Base-by-base conservation (phyloP, 2,888 invertebrate genomes). In the Hoplodrina blanda region DNA sequence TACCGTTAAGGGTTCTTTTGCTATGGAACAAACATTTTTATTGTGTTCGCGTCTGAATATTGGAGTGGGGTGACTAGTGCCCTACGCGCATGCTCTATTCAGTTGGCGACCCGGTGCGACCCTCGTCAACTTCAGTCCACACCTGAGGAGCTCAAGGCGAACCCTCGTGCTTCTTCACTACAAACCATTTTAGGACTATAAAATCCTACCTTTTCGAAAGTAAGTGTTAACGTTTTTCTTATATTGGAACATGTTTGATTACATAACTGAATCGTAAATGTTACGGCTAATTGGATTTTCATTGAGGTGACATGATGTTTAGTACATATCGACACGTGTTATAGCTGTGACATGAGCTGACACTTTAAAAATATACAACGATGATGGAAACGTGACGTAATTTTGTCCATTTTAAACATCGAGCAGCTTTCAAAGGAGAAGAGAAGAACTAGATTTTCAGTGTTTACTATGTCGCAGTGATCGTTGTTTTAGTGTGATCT, bases 81-180 rank as follows among this genome's bases (percentile, higher is more conserved):
- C 89, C 88, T 88, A 87, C 83, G 94, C 95, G 96, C 95, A 95
- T 95, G 95, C 94, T 92, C 94, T 78, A 90, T 94, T 92, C 90
- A 91, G 87, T 81, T 77, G 81, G 85, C 82, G 87, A 85, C 87
- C 88, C 88, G 88, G 87, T 84, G 87, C 88, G 92, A 88, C 91
- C 90, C 91, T 89, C 85, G 88, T 86, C 89, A 88, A 92, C 92
- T 92, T 92, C 93, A 94, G 94, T 95, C 86, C 87, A 90, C 92
- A 91, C 91, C 93, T 92, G 92, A 90, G 90, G 85, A 88, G 87
- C 89, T 86, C 86, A 81, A 85, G 85, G 87, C 82, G 82, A 83
- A 71, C 79, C 74, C 87, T 87, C 80, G 89, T 86, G 85, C 72
- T 87, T 80, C 80, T 83, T 78, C 73, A 73, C 81, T 77, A 80